phyloP scores from a whole-genome alignment of 2,113 vertebrate genomes.

The Larimichthys crocea region DNA sequence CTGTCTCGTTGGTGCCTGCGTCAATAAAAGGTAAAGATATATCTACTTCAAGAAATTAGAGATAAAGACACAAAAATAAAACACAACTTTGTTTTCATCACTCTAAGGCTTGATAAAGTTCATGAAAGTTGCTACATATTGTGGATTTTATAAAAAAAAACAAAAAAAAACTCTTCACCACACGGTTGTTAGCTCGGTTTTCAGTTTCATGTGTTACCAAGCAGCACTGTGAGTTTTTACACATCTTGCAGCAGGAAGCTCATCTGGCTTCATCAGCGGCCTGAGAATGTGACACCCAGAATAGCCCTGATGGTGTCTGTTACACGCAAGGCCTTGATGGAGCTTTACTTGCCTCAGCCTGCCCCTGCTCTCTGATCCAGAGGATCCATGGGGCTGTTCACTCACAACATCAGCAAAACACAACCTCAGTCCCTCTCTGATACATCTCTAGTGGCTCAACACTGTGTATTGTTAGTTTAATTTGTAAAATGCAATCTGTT shows the following conservation, averaged over 20 bases:
- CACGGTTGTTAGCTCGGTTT: background rate
- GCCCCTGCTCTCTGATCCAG: slow-evolving; percentile 66
- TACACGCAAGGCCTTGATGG: slow-evolving; percentile 73
- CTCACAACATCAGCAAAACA: background rate
- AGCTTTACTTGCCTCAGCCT: slow-evolving; percentile 45
- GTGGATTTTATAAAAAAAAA: slow-evolving; percentile 10
- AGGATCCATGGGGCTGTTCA: background rate
- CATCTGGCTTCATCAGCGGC: slow-evolving; percentile 7
- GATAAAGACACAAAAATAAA: too few relatives aligned
- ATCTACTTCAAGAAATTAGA: too few relatives aligned
- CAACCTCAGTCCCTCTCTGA: background rate
- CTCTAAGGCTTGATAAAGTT: too few relatives aligned
- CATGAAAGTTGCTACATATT: background rate
- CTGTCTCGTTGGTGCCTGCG: too few relatives aligned
- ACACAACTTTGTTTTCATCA: too few relatives aligned
- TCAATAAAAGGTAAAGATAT: too few relatives aligned
- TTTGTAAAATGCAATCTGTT: background rate
- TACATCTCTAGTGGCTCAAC: background rate
- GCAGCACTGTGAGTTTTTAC: slow-evolving; percentile 3
- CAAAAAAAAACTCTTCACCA: background rate
- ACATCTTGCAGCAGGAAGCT: slow-evolving; percentile 26
- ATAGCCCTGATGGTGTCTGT: slow-evolving; percentile 76
- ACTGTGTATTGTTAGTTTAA: too few relatives aligned
- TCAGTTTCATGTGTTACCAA: slow-evolving; percentile 1
- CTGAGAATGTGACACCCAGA: slow-evolving; percentile 59